These are phyloP conservation scores for Ahaetulla prasina DNA, from an alignment of 2,113 vertebrate genomes.

Conservation along the genomic window DNA sequence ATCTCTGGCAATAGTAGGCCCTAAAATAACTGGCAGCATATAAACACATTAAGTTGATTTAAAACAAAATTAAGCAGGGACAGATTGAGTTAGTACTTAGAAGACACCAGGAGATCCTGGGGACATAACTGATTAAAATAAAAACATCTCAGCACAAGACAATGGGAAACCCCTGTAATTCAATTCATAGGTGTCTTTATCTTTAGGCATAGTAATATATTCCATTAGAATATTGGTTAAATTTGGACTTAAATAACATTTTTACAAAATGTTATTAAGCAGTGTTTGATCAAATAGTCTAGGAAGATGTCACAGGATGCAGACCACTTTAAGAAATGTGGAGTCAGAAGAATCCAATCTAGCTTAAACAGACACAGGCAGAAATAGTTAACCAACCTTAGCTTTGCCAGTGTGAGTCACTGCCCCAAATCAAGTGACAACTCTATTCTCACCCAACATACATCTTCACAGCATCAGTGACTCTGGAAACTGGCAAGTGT, in stretches of 20 bases:
- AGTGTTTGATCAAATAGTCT: not conserved
- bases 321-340: constrained; percentile 3
- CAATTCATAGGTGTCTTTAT: not conserved
- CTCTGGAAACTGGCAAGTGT: constrained; percentile 64
- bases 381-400: constrained; percentile 45
- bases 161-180: not conserved
- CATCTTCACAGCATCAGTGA: constrained; percentile 56
- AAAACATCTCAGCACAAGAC: not conserved
- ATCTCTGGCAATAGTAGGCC: not conserved
- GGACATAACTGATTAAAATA: not conserved
- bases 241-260: not conserved
- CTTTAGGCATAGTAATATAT: not conserved
- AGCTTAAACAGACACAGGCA: constrained; percentile 20
- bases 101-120: not conserved
- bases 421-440: constrained; percentile 52
- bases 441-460: constrained; percentile 44
- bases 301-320: not conserved
- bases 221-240: not conserved
- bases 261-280: not conserved
- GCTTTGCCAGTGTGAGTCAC: constrained; percentile 45
- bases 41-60: not conserved
- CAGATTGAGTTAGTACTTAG: not conserved
- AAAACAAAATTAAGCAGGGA: not conserved
- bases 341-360: not conserved
- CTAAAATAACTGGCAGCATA: not conserved